Evolutionary conservation across 1,140 invertebrate genomes (phyloP), one percentile per base, ranked within the genome.

Genomic region (Drosophila micromelanica): DNA sequence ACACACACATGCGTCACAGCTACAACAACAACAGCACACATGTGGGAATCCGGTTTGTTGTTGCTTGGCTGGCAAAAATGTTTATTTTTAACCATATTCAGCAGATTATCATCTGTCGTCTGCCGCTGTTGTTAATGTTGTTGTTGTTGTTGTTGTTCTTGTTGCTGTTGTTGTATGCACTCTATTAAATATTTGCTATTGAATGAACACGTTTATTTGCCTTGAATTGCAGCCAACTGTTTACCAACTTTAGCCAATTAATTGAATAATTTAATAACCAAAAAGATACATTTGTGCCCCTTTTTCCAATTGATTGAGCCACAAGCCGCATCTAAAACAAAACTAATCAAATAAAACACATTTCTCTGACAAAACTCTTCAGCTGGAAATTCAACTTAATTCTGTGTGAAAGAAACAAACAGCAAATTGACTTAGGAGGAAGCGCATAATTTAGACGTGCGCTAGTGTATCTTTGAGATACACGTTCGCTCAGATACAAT

Each of bases 41-140:
- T 70, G 56, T 77, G 51, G 78, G 78, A 86, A 87, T 86, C 81
- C 82, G 81, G 82, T 86, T 87, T 65, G 77, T 63, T 70, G 49
- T 49, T 78, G 65, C 46, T 43, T 20, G 63, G 30, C 73, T 61
- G 23, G 51, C 54, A 38, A 60, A 73, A 67, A 68, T 81, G 78
- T 82, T 87, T 87, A 87, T 87, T 87, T 87, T 82, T 87, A 87
- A 82, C 64, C 78, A 80, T 71, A 80, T 85, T 85, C 61, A 80
- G 69, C 69, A 65, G 84, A 78, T 87, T 81, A 87, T 87, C 82
- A 86, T 87, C 71, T 86, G 78, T 87, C 71, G 82, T 74, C 69
- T 72, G 75, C 9, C 42, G 40, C 35, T 43, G 38, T 55, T 51
- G 23, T 5, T 27, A 5, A 3, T 32, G 30, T 9, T 32, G 30